A percentile compares a stretch with the other conserved stretches of the same genome.
These are phyloP conservation scores for Odobenus rosmarus DNA, from an alignment of 2,113 vertebrate genomes.

Conservation along the genomic window DNA sequence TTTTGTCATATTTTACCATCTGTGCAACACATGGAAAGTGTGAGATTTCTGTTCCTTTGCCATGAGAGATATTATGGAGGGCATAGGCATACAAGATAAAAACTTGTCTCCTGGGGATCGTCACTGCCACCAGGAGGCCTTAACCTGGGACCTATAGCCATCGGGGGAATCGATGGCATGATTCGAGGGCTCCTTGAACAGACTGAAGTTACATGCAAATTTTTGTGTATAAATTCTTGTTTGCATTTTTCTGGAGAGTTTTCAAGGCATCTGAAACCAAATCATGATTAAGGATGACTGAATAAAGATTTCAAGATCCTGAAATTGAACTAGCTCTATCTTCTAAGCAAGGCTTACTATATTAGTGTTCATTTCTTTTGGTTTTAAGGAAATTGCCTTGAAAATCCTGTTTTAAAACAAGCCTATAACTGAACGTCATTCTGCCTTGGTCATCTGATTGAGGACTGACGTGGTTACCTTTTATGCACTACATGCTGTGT, in stretches of 20 bases:
- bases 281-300: not conserved
- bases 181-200: not conserved
- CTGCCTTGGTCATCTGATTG: not conserved
- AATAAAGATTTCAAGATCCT: not conserved
- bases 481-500: not conserved
- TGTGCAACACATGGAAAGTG: constrained; percentile 24
- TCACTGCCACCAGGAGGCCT: not conserved
- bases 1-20: constrained; percentile 41
- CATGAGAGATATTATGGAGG: not conserved
- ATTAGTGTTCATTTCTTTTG: not conserved
- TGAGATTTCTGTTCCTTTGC: not conserved
- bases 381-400: constrained; percentile 46
- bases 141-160: not conserved
- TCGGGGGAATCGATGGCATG: not conserved
- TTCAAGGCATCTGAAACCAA: constrained; percentile 39
- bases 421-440: not conserved
- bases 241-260: not conserved
- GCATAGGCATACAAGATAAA: not conserved
- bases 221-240: constrained; percentile 37
- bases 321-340: not conserved
- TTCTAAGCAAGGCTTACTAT: not conserved
- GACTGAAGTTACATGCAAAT: not conserved
- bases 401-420: constrained; percentile 33
- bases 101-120: not conserved
- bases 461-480: not conserved